phyloP scores from a whole-genome alignment of 2,888 invertebrate genomes.

The Synanthedon tipuliformis region DNA sequence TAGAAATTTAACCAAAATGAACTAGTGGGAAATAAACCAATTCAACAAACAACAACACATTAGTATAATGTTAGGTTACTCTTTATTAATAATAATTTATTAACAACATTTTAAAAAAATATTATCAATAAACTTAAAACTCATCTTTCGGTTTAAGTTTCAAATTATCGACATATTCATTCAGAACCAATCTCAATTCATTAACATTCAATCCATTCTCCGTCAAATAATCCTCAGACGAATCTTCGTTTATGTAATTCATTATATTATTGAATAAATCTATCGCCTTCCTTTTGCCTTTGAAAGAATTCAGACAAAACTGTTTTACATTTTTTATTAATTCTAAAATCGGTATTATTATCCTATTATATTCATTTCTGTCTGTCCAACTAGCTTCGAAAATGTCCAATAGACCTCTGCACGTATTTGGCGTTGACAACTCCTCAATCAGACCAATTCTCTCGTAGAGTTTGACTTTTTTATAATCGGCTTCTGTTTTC shows the following conservation, averaged over 20 bases:
- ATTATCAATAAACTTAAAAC: slow-evolving; percentile 18
- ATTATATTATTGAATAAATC: slow-evolving; percentile 2
- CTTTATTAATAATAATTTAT: neutral
- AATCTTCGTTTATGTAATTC: slow-evolving; percentile 1
- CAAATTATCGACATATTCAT: slow-evolving; percentile 27
- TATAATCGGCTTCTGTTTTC: slow-evolving; percentile 18
- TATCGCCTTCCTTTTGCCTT: slow-evolving; percentile 22
- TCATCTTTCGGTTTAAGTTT: slow-evolving; percentile 27
- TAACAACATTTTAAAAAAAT: neutral
- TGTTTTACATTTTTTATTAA: slow-evolving; percentile 32
- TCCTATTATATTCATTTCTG: slow-evolving; percentile 16
- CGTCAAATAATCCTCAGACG: neutral
- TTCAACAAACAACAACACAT: neutral
- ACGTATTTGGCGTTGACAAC: slow-evolving; percentile 29
- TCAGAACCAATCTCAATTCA: slow-evolving; percentile 18
- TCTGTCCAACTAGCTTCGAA: slow-evolving; percentile 25
- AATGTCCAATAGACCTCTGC: slow-evolving; percentile 40
- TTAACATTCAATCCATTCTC: slow-evolving; percentile 19
- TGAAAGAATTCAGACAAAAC: slow-evolving; percentile 29
- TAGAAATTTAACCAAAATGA: neutral
- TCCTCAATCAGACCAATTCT: slow-evolving; percentile 44
- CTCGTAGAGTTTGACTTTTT: slow-evolving; percentile 29
- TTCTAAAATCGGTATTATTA: slow-evolving; percentile 25
- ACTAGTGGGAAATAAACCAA: too few species aligned
- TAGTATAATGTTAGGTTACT: neutral